Percentiles rank a stretch among this genome's conserved stretches.
These are phyloP conservation scores for Zapus hudsonius DNA, from an alignment of 2,113 vertebrate genomes.

Conservation along the genomic window DNA sequence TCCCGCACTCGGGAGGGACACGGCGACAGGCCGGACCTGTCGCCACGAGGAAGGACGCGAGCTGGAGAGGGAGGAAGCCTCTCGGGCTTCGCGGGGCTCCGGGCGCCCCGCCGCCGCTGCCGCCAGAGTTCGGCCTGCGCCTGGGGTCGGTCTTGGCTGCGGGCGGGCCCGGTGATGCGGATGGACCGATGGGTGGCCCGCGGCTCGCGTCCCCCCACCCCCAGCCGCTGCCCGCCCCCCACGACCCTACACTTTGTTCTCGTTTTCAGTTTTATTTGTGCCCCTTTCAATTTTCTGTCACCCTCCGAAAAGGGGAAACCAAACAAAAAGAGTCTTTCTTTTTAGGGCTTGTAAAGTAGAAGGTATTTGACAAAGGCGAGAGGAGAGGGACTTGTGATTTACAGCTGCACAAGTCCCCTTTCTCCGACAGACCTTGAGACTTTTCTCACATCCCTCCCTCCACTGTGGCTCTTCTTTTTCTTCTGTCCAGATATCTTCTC, in stretches of 20 bases:
- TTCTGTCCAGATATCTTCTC: background rate
- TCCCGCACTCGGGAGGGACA: background rate
- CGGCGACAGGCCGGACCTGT: background rate
- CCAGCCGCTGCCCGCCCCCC: constrained; percentile 15
- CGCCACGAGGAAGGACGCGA: background rate
- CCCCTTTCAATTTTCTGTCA: constrained; percentile 88
- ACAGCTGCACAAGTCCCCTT: constrained; percentile 87
- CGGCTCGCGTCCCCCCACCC: background rate
- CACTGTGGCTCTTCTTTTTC: background rate
- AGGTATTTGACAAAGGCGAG: constrained; percentile 91
- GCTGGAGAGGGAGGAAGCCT: background rate
- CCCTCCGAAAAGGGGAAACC: constrained; percentile 87
- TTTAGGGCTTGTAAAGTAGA: constrained; percentile 94
- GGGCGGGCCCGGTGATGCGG: background rate
- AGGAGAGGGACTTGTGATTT: constrained; percentile 91
- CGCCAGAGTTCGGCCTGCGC: background rate
- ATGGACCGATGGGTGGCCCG: background rate
- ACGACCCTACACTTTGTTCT: constrained; percentile 92
- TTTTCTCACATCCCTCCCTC: constrained; percentile 46
- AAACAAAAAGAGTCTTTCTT: constrained; percentile 95
- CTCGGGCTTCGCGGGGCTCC: background rate
- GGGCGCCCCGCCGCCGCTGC: background rate
- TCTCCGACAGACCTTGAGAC: constrained; percentile 85
- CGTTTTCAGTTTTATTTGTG: constrained; percentile 91
- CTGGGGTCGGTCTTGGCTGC: background rate